phyloP scores from a whole-genome alignment of 2,888 invertebrate genomes.

The Sylvicola fuscatus region DNA sequence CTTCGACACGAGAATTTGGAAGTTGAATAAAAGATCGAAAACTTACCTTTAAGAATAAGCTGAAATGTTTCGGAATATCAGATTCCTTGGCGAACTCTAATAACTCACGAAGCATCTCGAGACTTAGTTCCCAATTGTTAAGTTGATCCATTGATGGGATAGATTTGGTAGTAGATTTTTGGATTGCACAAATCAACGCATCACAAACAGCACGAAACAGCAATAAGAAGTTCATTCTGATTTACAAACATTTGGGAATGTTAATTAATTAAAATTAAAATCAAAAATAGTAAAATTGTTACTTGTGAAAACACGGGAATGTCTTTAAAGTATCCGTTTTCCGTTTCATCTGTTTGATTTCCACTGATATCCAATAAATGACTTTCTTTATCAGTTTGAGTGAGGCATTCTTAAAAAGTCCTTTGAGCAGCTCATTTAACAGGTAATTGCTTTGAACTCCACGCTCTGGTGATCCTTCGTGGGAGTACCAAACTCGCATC shows the following conservation, averaged over 20 bases:
- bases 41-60: conserved; percentile 37
- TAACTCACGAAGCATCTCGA: conserved; percentile 38
- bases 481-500: conserved; percentile 44
- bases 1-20: too few species aligned
- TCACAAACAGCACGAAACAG: conserved; percentile 43
- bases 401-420: conserved; percentile 38
- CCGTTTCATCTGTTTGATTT: conserved; percentile 32
- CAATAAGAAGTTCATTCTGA: not conserved
- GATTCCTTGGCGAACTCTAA: conserved; percentile 41
- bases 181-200: conserved; percentile 34
- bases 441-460: conserved; percentile 42
- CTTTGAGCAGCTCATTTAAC: conserved; percentile 39
- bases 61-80: conserved; percentile 38
- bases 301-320: conserved; percentile 43
- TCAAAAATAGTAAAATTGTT: too few species aligned
- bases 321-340: conserved; percentile 35
- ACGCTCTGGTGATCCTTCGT: conserved; percentile 38
- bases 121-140: conserved; percentile 41
- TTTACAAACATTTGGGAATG: too few species aligned
- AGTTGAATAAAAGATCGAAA: not conserved
- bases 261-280: too few species aligned
- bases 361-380: conserved; percentile 31
- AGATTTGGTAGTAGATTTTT: conserved; percentile 27
- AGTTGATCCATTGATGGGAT: conserved; percentile 38
- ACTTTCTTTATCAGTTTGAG: conserved; percentile 35